phyloP scores from a whole-genome alignment of 2,888 invertebrate species.

The Schrankia costaestrigalis region DNA sequence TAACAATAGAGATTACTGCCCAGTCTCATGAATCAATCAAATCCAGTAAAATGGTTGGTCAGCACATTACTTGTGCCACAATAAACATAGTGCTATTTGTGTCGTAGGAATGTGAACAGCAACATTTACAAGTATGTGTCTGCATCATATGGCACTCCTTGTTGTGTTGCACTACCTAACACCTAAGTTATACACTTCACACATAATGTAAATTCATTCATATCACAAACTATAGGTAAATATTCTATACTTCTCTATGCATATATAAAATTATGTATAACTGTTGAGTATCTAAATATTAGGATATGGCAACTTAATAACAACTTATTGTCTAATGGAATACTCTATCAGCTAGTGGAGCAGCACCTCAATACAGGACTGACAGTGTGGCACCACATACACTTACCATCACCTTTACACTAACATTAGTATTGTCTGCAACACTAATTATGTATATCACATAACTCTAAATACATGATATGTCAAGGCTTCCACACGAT shows the following conservation, averaged over 20 bases:
- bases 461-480: conserved; percentile 6
- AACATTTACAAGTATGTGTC: conserved; percentile 3
- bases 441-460: conserved; percentile 5
- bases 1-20: conserved; percentile 1
- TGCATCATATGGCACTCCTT: not conserved
- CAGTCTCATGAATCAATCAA: conserved; percentile 2
- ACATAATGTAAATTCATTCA: conserved; percentile 76
- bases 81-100: not conserved
- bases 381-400: conserved; percentile 2
- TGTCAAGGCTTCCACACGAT: conserved; percentile 3
- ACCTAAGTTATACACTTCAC: conserved; percentile 59
- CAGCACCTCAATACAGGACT: too few relatives aligned
- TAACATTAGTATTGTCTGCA: conserved; percentile 2
- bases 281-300: conserved; percentile 76
- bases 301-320: conserved; percentile 79
- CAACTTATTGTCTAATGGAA: conserved; percentile 79
- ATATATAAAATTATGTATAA: conserved; percentile 61
- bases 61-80: not conserved
- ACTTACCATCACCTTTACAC: conserved; percentile 5
- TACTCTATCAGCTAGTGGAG: conserved; percentile 45
- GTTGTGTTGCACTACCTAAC: too few relatives aligned
- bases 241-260: conserved; percentile 68
- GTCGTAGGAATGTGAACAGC: conserved; percentile 15
- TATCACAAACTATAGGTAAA: conserved; percentile 77
- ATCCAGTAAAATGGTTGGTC: not conserved